These are phyloP conservation scores for Elephantulus edwardii DNA, from an alignment of 2,113 vertebrate species.

Conservation along the genomic window DNA sequence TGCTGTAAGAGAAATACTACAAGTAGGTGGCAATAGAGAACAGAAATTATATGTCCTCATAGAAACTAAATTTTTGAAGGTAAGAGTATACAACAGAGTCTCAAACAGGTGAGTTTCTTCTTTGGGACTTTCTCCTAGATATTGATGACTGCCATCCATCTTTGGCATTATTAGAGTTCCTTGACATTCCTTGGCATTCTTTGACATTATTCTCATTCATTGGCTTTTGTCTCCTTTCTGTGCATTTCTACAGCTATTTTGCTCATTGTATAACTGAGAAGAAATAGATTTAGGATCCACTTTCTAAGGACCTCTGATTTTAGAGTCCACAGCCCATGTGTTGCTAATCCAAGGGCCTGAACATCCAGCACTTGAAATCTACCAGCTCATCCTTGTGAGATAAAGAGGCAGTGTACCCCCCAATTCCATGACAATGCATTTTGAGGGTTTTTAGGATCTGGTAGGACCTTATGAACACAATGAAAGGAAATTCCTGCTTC, in stretches of 20 bases:
- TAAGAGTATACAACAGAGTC: not conserved
- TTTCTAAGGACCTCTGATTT: too few relatives aligned
- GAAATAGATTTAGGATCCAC: not conserved
- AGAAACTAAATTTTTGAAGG: not conserved
- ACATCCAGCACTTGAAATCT: too few relatives aligned
- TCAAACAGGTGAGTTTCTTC: not conserved
- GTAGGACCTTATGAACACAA: not conserved
- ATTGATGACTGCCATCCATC: not conserved
- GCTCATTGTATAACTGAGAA: not conserved
- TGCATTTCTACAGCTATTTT: not conserved
- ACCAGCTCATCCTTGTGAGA: too few relatives aligned
- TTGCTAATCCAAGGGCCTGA: too few relatives aligned
- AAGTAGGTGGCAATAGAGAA: not conserved
- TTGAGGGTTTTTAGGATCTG: too few relatives aligned
- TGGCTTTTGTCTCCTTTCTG: not conserved
- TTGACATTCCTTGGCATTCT: not conserved
- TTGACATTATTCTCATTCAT: not conserved
- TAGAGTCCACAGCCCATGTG: too few relatives aligned
- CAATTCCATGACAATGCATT: too few relatives aligned
- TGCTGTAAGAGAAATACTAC: not conserved
- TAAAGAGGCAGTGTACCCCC: too few relatives aligned
- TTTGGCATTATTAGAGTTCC: not conserved
- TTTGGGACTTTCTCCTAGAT: not conserved
- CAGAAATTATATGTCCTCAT: not conserved
- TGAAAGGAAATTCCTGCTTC: not conserved